These are phyloP conservation scores for Schizopygopsis malacanthus DNA, from an alignment of 2,797 vertebrate species.

Conservation along the genomic window DNA sequence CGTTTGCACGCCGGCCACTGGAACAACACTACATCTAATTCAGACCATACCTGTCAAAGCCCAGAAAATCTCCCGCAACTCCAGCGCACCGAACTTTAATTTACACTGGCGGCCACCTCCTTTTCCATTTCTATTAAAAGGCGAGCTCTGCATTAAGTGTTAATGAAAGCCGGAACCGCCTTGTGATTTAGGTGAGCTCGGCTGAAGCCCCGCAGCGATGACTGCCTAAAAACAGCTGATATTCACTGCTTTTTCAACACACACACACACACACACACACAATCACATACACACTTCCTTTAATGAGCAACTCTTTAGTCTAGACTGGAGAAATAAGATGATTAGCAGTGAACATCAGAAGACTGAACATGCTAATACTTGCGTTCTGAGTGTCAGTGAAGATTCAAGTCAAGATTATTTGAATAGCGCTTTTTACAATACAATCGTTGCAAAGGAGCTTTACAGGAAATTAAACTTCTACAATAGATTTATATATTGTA, in stretches of 20 bases:
- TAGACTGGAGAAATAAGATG: constrained; percentile 32
- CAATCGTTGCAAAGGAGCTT: too few species aligned
- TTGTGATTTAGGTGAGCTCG: constrained; percentile 78
- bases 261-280: background rate
- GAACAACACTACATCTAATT: constrained; percentile 84
- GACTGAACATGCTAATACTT: background rate
- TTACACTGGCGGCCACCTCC: constrained; percentile 78
- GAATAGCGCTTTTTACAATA: too few species aligned
- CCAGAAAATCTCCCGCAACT: constrained; percentile 78
- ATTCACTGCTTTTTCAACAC: constrained; percentile 33
- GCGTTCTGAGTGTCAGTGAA: background rate
- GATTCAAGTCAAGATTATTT: too few species aligned
- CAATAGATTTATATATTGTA: too few species aligned
- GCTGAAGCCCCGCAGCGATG: constrained; percentile 36
- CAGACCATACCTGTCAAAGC: constrained; percentile 81
- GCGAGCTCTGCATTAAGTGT: constrained; percentile 83
- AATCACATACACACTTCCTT: constrained; percentile 6
- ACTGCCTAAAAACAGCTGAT: constrained; percentile 44
- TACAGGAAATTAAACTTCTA: too few species aligned
- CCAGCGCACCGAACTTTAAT: constrained; percentile 76
- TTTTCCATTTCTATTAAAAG: constrained; percentile 84
- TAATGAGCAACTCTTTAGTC: constrained; percentile 43
- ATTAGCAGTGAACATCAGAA: constrained; percentile 19
- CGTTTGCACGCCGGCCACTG: constrained; percentile 78
- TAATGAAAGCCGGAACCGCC: constrained; percentile 79